Base-by-base conservation (phyloP, 2,888 invertebrate species). In the Leucoma salicis region DNA sequence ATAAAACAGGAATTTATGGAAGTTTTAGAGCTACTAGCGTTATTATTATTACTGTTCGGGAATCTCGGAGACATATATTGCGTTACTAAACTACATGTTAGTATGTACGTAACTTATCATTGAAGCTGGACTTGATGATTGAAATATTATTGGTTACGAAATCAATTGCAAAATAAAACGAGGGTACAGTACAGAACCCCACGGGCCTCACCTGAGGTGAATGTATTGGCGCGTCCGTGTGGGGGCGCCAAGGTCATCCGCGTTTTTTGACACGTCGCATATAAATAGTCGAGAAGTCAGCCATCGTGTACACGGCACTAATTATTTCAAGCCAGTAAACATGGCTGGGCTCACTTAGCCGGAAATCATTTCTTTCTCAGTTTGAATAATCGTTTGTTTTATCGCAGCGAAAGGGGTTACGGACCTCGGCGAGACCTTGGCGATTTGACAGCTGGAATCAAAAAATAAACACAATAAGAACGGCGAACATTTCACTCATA, bases 201-300 rank as follows among this genome's bases (percentile, higher is more conserved):
- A 62, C 75, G 78, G 84, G 84, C 85, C 86, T 75, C 83, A 81
- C 79, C 82, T 78, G 84, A 88, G 88, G 88, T 88, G 87, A 88
- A 88, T 70, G 88, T 80, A 83, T 79, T 62, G 56, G 48, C 53
- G 67, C 75, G 83, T 68, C 82, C 85, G 84, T 77, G 86, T 78
- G 86, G 85, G 82, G 86, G 86, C 85, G 79, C 66, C 88, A 89
- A 89, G 88, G 88, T 86, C 88, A 77, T 70, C 61, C 71, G 73
- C 77, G 88, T 85, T 88, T 87, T 88, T 89, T 89, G 87, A 88
- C 87, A 87, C 86, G 75, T 77, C 78, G 71, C 65, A 73, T 76
- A 80, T 79, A 84, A 84, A 82, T 84, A 85, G 79, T 76, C 65
- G 74, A 74, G 64, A 68, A 71, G 68, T 70, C 73, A 74, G 71